Evolutionary conservation across 2,888 invertebrate species (phyloP).

Genomic region (Andrena minutula): DNA sequence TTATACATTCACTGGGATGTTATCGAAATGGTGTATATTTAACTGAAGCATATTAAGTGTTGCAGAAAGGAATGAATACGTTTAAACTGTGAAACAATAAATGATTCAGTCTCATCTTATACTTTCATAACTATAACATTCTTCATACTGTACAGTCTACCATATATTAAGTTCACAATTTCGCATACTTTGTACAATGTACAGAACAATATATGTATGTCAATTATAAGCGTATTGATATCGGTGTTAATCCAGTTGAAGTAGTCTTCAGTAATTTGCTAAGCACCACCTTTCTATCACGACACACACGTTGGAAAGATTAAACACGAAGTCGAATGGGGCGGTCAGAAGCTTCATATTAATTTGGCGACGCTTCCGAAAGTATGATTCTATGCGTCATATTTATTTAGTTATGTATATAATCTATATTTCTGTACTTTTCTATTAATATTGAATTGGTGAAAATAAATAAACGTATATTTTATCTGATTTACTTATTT

Average conservation of each 20-base stretch:
- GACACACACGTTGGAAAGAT: not conserved
- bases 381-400: constrained; percentile 20
- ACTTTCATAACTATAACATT: not conserved
- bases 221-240: constrained; percentile 40
- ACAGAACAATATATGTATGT: constrained; percentile 27
- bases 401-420: constrained; percentile 22
- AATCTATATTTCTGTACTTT: constrained; percentile 49
- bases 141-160: not conserved
- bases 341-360: not conserved
- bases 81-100: not conserved
- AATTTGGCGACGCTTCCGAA: not conserved
- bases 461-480: constrained; percentile 18
- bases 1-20: constrained; percentile 3
- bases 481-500: not conserved
- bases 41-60: not conserved
- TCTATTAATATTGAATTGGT: constrained; percentile 35
- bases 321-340: constrained; percentile 3
- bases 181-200: constrained; percentile 5
- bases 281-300: not conserved
- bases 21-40: constrained; percentile 13
- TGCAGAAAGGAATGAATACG: not conserved
- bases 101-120: not conserved
- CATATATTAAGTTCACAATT: not conserved
- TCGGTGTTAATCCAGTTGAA: not conserved
- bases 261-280: constrained; percentile 16